phyloP scores from a whole-genome alignment of 2,797 vertebrate genomes.

The Chelmon rostratus region DNA sequence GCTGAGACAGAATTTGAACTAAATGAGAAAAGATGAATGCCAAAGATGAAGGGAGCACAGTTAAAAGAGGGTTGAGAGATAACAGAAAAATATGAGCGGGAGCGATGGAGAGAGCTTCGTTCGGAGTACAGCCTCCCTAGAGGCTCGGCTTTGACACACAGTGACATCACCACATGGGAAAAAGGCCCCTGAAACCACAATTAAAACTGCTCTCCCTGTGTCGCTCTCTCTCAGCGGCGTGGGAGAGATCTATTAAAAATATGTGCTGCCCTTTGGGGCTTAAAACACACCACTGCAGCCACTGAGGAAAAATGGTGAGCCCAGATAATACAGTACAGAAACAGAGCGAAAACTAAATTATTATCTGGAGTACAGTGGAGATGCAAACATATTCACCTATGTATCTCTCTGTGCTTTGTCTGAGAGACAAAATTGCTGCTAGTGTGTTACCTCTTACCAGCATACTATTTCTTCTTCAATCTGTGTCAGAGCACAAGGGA shows the following conservation, averaged over 20 bases:
- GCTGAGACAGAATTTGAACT: conserved; percentile 55
- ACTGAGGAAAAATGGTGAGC: conserved; percentile 48
- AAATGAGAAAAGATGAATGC: conserved; percentile 69
- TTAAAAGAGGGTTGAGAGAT: conserved; percentile 52
- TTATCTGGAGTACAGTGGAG: conserved; percentile 12
- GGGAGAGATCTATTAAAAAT: conserved; percentile 70
- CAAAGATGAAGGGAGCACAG: conserved; percentile 65
- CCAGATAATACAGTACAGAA: conserved; percentile 29
- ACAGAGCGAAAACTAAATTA: conserved; percentile 29
- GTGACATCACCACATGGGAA: conserved; percentile 72
- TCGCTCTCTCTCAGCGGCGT: conserved; percentile 46
- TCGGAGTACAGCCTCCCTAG: conserved; percentile 56
- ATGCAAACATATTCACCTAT: conserved; percentile 53
- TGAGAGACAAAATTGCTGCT: conserved; percentile 39
- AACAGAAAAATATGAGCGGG: conserved; percentile 48
- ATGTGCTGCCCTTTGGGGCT: conserved; percentile 63
- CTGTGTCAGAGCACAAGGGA: conserved; percentile 71
- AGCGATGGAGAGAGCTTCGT: conserved; percentile 53
- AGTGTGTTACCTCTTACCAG: conserved; percentile 35
- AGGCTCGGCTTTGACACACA: conserved; percentile 67
- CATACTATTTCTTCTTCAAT: conserved; percentile 53
- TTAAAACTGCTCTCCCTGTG: conserved; percentile 71
- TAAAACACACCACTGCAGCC: conserved; percentile 62
- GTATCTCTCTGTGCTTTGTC: conserved; percentile 21
- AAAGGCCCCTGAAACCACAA: conserved; percentile 78